Base-by-base conservation (phyloP, 1,140 invertebrate species). In the Orchestia grillus region DNA sequence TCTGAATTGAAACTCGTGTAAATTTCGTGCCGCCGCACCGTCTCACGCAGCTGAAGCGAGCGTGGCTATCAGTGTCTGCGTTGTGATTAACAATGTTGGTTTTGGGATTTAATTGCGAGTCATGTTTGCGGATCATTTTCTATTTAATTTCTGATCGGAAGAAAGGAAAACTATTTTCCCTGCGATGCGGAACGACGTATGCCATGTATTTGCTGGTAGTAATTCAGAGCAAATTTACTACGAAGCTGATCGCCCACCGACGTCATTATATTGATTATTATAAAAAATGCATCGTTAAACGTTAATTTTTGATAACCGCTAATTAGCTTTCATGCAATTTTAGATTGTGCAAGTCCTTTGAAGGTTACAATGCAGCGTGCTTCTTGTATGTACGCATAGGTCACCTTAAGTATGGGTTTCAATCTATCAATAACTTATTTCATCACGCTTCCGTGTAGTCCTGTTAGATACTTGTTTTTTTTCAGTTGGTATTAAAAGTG, bases 31-130 rank as follows among this genome's bases (percentile, higher is more conserved):
- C 1, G 62, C 62, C 62, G 62, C 11, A 90, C 42, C 88, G 88
- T 45, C 6, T 94, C 92, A 94, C 92, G 92, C 8, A 94, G 44
- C 92, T 90, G 44, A 42, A 94, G 36, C 92, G 92, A 94, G 92
- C 92, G 41, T 47, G 43, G 44, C 44, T 8, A 94, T 94, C 43
- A 44, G 43, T 94, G 92, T 94, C 44, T 6, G 40, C 11, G 41
- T 44, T 44, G 11, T 45, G 43, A 94, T 94, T 94, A 47, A 94
- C 44, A 40, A 16, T 94, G 44, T 45, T 45, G 40, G 92, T 94
- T 94, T 45, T 94, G 43, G 8, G 45, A 15, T 94, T 94, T 45
- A 94, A 94, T 94, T 94, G 44, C 92, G 92, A 45, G 92, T 45
- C 44, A 47, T 94, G 88, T 94, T 47, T 45, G 44, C 43, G 44